Percentiles rank a stretch among this genome's conserved stretches.
Conservation (phyloP, 2,888 invertebrate genomes). For the Psylliodes chrysocephalus region DNA sequence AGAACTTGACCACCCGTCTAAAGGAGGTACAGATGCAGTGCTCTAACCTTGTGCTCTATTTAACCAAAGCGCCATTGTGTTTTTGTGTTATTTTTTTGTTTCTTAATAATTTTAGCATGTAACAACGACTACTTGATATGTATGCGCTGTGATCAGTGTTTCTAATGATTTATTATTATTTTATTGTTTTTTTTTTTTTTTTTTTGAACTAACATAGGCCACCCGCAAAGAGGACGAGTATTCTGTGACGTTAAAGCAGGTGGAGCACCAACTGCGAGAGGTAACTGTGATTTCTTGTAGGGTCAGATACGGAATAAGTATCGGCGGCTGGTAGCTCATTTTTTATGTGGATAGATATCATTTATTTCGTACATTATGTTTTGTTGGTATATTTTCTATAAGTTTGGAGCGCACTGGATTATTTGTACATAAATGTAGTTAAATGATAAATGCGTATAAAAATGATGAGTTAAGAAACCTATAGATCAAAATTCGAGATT, state of each 20-base stretch:
- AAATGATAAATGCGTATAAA: no score
- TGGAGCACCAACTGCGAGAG: conserved; percentile 93
- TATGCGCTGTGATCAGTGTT: conserved; percentile 24
- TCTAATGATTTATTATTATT: conserved; percentile 58
- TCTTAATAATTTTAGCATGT: conserved; percentile 26
- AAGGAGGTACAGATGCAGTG: conserved; percentile 85
- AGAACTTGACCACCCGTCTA: conserved; percentile 97
- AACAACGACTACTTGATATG: conserved; percentile 22
- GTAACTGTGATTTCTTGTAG: conserved; percentile 70
- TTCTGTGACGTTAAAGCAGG: conserved; percentile 89
- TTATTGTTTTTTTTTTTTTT: conserved; percentile 57
- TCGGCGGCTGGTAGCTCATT: conserved; percentile 27
- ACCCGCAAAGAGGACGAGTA: conserved; percentile 95
- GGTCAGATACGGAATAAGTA: conserved; percentile 29
- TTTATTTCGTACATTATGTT: conserved; percentile 4
- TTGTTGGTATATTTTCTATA: conserved; percentile 23
- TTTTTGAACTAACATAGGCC: conserved; percentile 74
- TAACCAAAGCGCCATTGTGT: conserved; percentile 20
- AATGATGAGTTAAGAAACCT: no score
- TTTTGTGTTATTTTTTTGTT: conserved; percentile 29
- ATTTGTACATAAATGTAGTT: no score
- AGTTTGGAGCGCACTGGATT: conserved; percentile 15
- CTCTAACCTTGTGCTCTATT: conserved; percentile 36
- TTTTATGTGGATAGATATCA: conserved; percentile 18
- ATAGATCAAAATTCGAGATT: no score